Evolutionary conservation across 2,888 invertebrate species (phyloP).

Genomic region (Polietes domitor): DNA sequence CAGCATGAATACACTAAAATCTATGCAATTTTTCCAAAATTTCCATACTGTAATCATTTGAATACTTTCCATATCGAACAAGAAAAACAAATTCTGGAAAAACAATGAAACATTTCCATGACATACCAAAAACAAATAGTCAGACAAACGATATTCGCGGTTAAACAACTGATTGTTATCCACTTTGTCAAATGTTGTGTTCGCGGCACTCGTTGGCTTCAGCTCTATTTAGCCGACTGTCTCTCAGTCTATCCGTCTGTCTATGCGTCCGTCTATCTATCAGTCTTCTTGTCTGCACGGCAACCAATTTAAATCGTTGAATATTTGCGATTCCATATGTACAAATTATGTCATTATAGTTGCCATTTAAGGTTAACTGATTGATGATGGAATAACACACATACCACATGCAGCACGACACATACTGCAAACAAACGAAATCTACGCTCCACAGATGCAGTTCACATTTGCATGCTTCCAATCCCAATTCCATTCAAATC

Average conservation of each 20-base stretch:
- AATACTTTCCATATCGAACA: not conserved
- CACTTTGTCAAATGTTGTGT: slow-evolving; percentile 63
- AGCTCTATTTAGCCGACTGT: not conserved
- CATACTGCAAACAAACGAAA: not conserved
- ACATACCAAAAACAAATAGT: not conserved
- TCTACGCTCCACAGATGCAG: not conserved
- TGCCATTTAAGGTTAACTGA: slow-evolving; percentile 68
- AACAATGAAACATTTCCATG: not conserved
- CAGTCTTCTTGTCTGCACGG: not conserved
- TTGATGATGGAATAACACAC: slow-evolving; percentile 61
- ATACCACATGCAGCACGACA: slow-evolving; percentile 28
- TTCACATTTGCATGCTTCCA: slow-evolving; percentile 22
- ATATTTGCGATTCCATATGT: slow-evolving; percentile 65
- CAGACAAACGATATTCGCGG: not conserved
- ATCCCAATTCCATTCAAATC: not conserved
- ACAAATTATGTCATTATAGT: slow-evolving; percentile 68
- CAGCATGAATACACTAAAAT: no score
- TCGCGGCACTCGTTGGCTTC: not conserved
- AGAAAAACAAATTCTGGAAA: not conserved
- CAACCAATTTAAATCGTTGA: slow-evolving; percentile 56
- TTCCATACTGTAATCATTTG: not conserved
- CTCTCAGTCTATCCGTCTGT: not conserved
- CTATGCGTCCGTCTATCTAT: not conserved
- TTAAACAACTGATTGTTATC: slow-evolving; percentile 65
- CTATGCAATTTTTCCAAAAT: not conserved